Evolutionary conservation across 2,113 vertebrate genomes (phyloP).

Genomic region (Sprattus sprattus): DNA sequence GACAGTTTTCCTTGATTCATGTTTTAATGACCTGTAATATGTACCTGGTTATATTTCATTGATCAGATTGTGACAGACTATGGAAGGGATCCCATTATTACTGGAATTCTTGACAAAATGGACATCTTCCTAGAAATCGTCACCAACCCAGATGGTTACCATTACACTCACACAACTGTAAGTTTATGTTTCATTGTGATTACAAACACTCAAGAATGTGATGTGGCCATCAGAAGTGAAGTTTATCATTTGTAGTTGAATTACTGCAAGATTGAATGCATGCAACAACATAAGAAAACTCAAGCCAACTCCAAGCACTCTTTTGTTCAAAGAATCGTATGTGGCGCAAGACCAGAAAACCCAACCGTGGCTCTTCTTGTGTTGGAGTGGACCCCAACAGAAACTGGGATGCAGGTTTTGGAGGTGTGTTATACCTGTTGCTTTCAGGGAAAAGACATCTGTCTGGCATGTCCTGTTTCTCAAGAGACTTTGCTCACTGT

Average conservation of each 20-base stretch:
- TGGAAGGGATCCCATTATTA: slow-evolving; percentile 67
- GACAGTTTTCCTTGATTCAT: neutral
- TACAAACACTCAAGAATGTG: neutral
- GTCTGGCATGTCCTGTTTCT: neutral
- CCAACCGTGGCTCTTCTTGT: slow-evolving; percentile 68
- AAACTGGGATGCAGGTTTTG: slow-evolving; percentile 85
- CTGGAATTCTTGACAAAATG: slow-evolving; percentile 74
- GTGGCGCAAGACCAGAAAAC: slow-evolving; percentile 90
- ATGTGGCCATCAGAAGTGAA: neutral
- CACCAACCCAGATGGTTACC: slow-evolving; percentile 86
- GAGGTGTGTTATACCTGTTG: slow-evolving; percentile 68
- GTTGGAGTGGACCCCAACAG: slow-evolving; percentile 87
- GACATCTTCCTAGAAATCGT: slow-evolving; percentile 87
- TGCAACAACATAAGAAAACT: too few relatives aligned
- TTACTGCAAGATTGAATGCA: too few relatives aligned
- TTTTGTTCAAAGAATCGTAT: slow-evolving; percentile 76
- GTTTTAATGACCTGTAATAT: neutral
- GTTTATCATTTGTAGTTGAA: neutral
- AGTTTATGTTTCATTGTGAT: slow-evolving; percentile 47
- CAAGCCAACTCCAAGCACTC: neutral
- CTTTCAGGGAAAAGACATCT: neutral
- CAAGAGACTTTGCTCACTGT: neutral
- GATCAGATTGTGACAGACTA: slow-evolving; percentile 76
- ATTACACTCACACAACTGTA: slow-evolving; percentile 78
- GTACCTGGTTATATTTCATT: neutral